Evolutionary conservation across 2,113 vertebrate species (phyloP).

Genomic region (Chrysochloris asiatica): DNA sequence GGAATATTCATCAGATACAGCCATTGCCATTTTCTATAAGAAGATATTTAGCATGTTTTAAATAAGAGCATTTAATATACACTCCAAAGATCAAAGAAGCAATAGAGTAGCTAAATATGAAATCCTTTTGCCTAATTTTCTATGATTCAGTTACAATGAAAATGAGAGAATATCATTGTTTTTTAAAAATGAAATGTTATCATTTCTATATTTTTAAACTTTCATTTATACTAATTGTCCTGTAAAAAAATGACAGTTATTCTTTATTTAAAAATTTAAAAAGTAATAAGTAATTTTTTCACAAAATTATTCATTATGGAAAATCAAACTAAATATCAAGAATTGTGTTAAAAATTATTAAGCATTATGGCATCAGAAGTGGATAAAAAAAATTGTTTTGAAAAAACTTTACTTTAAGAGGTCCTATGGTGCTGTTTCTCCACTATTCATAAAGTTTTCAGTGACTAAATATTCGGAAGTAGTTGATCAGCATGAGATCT

Average conservation of each 20-base stretch:
- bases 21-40: background rate
- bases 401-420: no score
- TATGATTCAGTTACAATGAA: slow-evolving; percentile 46
- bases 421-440: no score
- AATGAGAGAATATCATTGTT: slow-evolving; percentile 48
- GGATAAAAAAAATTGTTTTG: no score
- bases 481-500: no score
- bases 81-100: slow-evolving; percentile 71
- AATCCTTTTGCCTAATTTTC: slow-evolving; percentile 64
- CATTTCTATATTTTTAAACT: slow-evolving; percentile 38
- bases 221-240: background rate
- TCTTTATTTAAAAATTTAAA: slow-evolving; percentile 40
- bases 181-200: slow-evolving; percentile 63
- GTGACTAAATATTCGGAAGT: no score
- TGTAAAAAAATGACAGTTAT: background rate
- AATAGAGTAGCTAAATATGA: slow-evolving; percentile 56
- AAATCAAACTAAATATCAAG: background rate
- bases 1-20: slow-evolving; percentile 32
- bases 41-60: slow-evolving; percentile 50
- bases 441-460: no score
- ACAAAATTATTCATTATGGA: background rate
- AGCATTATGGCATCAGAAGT: background rate
- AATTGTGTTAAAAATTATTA: background rate
- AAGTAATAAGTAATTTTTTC: background rate
- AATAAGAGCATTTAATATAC: slow-evolving; percentile 65